A percentile compares a stretch with the other conserved stretches of the same genome.
These are phyloP conservation scores for Actenoides hombroni DNA, from an alignment of 2,113 vertebrate species.

Conservation along the genomic window DNA sequence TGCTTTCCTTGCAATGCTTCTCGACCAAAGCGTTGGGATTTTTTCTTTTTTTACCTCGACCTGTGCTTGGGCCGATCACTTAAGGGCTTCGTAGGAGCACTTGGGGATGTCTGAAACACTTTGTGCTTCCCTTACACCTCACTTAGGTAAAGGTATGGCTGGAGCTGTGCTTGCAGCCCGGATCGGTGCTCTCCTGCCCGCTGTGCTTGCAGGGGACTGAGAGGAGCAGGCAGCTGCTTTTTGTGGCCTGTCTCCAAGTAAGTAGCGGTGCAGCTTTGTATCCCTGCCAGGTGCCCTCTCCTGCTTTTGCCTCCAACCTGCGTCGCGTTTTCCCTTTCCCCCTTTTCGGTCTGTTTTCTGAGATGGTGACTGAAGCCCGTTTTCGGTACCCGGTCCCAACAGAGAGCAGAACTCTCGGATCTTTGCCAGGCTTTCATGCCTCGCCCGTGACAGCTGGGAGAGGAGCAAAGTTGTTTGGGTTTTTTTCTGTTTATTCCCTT, in stretches of 20 bases:
- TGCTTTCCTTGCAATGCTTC: background rate
- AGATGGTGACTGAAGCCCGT: background rate
- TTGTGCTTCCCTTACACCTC: background rate
- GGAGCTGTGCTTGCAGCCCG: background rate
- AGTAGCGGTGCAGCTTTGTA: too few species aligned
- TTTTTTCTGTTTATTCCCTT: background rate
- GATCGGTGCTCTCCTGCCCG: background rate
- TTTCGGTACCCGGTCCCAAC: background rate
- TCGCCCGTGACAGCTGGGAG: background rate
- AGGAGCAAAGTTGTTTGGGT: background rate
- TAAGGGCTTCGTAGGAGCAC: background rate
- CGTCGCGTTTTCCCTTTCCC: too few species aligned
- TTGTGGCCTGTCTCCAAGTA: background rate
- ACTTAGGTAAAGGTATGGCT: background rate
- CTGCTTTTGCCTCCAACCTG: too few species aligned
- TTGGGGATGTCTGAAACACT: background rate
- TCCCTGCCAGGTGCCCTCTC: too few species aligned
- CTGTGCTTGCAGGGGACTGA: slow-evolving; percentile 18
- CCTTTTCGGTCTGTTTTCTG: too few species aligned
- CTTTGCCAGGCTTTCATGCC: background rate
- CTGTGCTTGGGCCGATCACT: background rate
- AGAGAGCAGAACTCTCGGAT: background rate
- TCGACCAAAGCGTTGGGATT: background rate
- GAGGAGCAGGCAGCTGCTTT: slow-evolving; percentile 32
- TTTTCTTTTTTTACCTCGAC: background rate